Base-by-base conservation (phyloP, 2,113 vertebrate species). In the Sphaerodactylus townsendi region DNA sequence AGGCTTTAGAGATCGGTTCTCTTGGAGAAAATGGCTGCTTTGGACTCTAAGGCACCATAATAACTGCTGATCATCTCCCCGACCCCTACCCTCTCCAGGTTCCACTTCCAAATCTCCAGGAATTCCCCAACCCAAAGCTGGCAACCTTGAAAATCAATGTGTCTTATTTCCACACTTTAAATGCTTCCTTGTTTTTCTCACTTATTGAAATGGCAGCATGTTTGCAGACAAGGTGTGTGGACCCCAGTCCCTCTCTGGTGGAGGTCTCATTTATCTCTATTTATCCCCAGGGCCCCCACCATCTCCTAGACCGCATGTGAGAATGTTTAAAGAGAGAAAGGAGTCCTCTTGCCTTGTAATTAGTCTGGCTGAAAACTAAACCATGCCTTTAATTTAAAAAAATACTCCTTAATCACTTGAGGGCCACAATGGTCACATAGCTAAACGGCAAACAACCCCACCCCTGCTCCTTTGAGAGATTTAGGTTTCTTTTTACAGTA, bases 191-290 rank as follows among this genome's bases (percentile, higher is more conserved):
- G 10, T 35, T 66, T 9, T 35, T 64, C 71, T 50, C 56, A 25
- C 19, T n/a, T 13, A 9, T 39, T 0, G 0, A 1, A 28, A 21
- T 7, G 19, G 2, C 28, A 13, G 1, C 39, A 0, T 2, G 30
- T 62, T 28, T 19, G 2, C 6, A 41, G 74, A 1, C 0, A 19
- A 48, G 74, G 77, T 53, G 2, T 4, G 11, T 2, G 1, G 1
- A 4, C 3, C 44, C 28, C 7, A 0, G 5, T 41, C 33, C 41
- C 8, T 23, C 41, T 17, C 53, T 44, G 41, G 48, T 25, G 0
- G 1, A 46, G 8, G 48, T 71, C 66, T 21, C 7, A 1, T 30
- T 50, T 2, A 10, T 30, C 35, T 2, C 0, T 3, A 0, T 33
- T 48, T 69, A 69, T 14, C n/a, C 66, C 65, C 6, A 79, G 0